Evolutionary conservation across 2,113 vertebrate genomes (phyloP).

Genomic region (Arothron firmamentum): DNA sequence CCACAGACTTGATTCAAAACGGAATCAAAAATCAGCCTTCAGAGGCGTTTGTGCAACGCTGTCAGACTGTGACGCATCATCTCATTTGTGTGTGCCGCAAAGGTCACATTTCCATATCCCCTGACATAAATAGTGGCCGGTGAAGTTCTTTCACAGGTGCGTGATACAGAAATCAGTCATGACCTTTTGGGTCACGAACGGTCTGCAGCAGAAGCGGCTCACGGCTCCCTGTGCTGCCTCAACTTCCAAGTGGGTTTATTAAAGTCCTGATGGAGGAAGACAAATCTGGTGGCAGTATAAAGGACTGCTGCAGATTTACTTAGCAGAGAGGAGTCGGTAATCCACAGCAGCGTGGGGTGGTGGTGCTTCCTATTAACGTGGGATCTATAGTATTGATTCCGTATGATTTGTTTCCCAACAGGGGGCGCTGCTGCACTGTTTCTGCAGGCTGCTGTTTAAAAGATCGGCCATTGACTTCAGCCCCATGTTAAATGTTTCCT

Average conservation of each 20-base stretch:
- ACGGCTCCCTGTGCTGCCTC: background rate
- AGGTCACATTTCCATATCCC: constrained; percentile 1
- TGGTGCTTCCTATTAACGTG: background rate
- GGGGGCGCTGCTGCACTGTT: constrained; percentile 18
- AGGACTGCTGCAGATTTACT: background rate
- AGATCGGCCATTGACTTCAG: background rate
- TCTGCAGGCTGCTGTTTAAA: background rate
- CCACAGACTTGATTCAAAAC: background rate
- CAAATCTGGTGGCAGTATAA: no score
- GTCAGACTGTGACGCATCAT: background rate
- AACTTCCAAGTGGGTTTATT: no score
- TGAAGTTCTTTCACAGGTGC: constrained; percentile 7
- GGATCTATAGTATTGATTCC: constrained; percentile 21
- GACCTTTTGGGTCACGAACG: constrained; percentile 14
- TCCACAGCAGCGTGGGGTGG: background rate
- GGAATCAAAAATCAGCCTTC: background rate
- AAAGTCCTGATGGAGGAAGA: no score
- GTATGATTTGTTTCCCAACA: constrained; percentile 16
- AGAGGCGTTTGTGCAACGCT: background rate
- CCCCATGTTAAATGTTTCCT: background rate
- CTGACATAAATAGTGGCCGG: background rate
- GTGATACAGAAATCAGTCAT: constrained; percentile 4
- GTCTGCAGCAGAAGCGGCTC: background rate
- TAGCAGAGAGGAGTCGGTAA: background rate
- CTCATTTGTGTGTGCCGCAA: constrained; percentile 23